Percentiles rank a stretch among this genome's conserved stretches.
Conservation (phyloP, 2,888 invertebrate genomes). For the Poecilus cupreus region DNA sequence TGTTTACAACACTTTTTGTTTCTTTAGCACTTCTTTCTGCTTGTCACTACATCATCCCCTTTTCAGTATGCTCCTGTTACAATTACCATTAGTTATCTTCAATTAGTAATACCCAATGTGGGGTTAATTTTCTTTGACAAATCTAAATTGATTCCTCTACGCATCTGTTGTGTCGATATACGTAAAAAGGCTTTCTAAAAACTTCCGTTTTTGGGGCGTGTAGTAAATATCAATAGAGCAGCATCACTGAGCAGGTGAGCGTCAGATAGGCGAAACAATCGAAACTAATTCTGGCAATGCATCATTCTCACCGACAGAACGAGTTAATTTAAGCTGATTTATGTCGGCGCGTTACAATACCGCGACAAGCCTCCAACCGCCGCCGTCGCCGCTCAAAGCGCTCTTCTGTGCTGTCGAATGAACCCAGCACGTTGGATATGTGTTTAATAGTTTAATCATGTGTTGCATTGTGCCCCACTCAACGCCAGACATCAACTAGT, state of each 20-base stretch:
- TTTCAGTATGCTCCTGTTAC: no score
- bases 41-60: no score
- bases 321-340: slow-evolving; percentile 58
- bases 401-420: slow-evolving; percentile 26
- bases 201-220: neutral
- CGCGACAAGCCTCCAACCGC: slow-evolving; percentile 32
- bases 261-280: slow-evolving; percentile 50
- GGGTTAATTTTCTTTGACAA: no score
- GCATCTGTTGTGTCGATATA: neutral
- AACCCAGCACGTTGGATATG: slow-evolving; percentile 12
- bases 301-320: slow-evolving; percentile 46
- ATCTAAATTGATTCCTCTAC: no score
- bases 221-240: neutral
- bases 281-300: slow-evolving; percentile 44
- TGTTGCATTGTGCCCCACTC: slow-evolving; percentile 49
- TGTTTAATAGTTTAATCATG: slow-evolving; percentile 56
- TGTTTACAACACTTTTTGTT: no score
- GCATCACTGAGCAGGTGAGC: slow-evolving; percentile 12
- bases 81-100: no score
- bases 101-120: no score
- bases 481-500: slow-evolving; percentile 29
- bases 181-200: neutral
- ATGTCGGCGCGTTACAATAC: slow-evolving; percentile 46
- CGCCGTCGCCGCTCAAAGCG: neutral
- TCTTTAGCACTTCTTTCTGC: no score